Conservation (phyloP, 2,888 invertebrate species). For the Bruchidius siliquastri region DNA sequence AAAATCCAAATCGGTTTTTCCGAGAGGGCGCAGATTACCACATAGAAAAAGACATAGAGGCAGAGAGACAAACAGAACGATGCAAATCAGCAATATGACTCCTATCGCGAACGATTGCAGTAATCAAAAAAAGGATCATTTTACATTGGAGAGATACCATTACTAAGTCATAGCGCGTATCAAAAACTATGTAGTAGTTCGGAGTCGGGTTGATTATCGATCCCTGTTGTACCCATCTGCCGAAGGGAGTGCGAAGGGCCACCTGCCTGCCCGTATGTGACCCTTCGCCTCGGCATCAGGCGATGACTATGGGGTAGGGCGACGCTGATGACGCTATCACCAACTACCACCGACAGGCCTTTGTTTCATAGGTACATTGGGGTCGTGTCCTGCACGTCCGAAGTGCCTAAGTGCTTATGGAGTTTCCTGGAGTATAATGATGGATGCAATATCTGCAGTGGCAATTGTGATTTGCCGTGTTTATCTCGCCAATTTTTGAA, state of each 20-base stretch:
- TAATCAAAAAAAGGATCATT: no score
- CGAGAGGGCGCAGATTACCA: no score
- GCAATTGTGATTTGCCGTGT: no score
- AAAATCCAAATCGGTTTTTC: no score
- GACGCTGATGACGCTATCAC: not conserved
- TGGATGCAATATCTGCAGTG: no score
- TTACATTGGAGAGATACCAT: no score
- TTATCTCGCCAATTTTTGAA: no score
- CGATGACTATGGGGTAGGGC: not conserved
- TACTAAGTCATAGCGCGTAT: not conserved
- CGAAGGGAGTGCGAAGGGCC: constrained; percentile 33
- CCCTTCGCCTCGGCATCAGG: constrained; percentile 25
- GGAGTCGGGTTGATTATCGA: constrained; percentile 15
- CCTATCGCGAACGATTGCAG: no score
- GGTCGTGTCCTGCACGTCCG: not conserved
- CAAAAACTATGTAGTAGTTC: not conserved
- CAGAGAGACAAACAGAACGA: no score
- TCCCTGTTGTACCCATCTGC: constrained; percentile 30
- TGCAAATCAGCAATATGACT: no score
- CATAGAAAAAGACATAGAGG: no score
- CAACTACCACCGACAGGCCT: not conserved
- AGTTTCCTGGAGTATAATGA: no score
- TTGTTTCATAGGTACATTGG: not conserved
- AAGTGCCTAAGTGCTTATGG: not conserved
- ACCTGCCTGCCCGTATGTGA: constrained; percentile 40